Evolutionary conservation across 2,113 vertebrate genomes (phyloP).

Genomic region (Nothoprocta perdicaria): DNA sequence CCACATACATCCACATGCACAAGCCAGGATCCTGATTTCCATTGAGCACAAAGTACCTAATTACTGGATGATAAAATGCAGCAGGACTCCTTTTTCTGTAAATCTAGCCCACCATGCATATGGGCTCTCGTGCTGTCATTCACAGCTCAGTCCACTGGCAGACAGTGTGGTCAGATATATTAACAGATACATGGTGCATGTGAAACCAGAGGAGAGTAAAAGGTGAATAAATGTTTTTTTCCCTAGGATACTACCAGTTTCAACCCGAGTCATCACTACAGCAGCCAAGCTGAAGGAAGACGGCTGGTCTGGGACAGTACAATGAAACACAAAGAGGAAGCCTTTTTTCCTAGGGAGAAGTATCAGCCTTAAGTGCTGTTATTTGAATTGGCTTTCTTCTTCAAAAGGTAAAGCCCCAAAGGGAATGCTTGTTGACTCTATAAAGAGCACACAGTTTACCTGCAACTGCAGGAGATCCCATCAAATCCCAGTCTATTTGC

Average conservation of each 20-base stretch:
- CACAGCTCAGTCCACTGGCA: background rate
- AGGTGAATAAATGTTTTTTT: background rate
- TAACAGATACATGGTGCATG: too few relatives aligned
- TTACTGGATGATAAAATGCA: background rate
- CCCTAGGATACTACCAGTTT: background rate
- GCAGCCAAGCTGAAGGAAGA: background rate
- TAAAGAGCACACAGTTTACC: background rate
- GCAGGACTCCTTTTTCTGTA: background rate
- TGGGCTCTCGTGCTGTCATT: accelerated
- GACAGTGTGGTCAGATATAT: accelerated
- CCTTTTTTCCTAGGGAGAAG: background rate
- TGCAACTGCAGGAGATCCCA: background rate
- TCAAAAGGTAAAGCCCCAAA: constrained; percentile 16
- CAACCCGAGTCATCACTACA: too few relatives aligned
- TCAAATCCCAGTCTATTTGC: constrained; percentile 4
- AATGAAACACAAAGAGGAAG: background rate
- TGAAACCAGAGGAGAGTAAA: background rate
- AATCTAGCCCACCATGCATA: background rate
- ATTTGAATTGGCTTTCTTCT: background rate
- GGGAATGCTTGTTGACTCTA: background rate
- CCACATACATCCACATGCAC: too few relatives aligned
- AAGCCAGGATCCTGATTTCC: background rate
- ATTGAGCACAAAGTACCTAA: background rate
- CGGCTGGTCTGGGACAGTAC: background rate
- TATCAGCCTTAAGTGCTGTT: background rate